phyloP scores from a whole-genome alignment of 1,140 invertebrate species.

The Drosophila lowei region DNA sequence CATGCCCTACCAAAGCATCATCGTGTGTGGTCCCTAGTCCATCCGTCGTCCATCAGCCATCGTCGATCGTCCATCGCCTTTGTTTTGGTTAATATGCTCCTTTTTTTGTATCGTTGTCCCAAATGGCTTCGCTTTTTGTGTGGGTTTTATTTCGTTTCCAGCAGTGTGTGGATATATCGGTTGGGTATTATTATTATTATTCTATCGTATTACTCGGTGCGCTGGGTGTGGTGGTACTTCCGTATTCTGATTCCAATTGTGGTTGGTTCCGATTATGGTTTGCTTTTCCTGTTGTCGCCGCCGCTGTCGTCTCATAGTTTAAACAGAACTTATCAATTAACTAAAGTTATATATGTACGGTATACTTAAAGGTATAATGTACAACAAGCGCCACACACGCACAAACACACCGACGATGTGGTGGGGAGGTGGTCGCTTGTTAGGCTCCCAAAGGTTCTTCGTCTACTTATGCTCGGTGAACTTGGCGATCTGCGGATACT shows the following conservation, averaged over 20 bases:
- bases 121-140: slow-evolving; percentile 13
- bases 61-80: slow-evolving; percentile 17
- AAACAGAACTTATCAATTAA: slow-evolving; percentile 68
- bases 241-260: not conserved
- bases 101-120: slow-evolving; percentile 29
- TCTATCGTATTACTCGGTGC: not conserved
- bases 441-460: slow-evolving; percentile 6
- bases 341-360: slow-evolving; percentile 71
- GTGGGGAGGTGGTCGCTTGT: slow-evolving; percentile 10
- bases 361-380: slow-evolving; percentile 70
- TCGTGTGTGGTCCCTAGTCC: slow-evolving; percentile 19
- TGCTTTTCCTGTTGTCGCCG: slow-evolving; percentile 9
- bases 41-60: slow-evolving; percentile 11
- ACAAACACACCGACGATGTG: too few species aligned
- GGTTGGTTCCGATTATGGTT: not conserved
- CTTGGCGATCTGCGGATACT: slow-evolving; percentile 82
- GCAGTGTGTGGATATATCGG: slow-evolving; percentile 30
- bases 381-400: slow-evolving; percentile 54
- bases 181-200: slow-evolving; percentile 27
- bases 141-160: slow-evolving; percentile 12
- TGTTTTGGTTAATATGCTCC: slow-evolving; percentile 32
- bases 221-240: slow-evolving; percentile 5
- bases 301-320: slow-evolving; percentile 35
- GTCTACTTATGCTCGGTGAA: slow-evolving; percentile 77
- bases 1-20: too few species aligned